Evolutionary conservation across 2,113 vertebrate genomes (phyloP).

Genomic region (Heterotilapia buettikoferi): DNA sequence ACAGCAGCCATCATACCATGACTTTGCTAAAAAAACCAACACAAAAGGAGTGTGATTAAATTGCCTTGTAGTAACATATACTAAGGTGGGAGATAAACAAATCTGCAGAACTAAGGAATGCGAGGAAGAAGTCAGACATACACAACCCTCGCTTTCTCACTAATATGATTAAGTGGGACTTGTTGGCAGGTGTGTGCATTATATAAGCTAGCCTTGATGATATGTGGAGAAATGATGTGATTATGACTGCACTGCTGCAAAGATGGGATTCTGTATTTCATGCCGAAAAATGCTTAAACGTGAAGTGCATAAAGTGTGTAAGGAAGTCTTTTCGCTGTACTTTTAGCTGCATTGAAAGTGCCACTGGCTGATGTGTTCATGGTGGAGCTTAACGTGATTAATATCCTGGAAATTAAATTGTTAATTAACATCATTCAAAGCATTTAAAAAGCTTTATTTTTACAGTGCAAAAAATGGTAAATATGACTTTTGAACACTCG

Average conservation of each 20-base stretch:
- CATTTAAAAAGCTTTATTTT: conserved; percentile 6
- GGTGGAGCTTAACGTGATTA: background rate
- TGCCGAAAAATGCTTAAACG: conserved; percentile 15
- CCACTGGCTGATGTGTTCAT: conserved; percentile 11
- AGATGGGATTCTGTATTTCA: conserved; percentile 14
- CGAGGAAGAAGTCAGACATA: background rate
- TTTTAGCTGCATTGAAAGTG: background rate
- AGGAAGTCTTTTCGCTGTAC: background rate
- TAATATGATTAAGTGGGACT: conserved; percentile 9
- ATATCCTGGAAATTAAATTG: background rate
- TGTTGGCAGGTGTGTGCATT: conserved; percentile 5
- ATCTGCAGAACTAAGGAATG: background rate
- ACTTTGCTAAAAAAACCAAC: background rate
- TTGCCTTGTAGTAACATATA: background rate
- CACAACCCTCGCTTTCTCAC: background rate
- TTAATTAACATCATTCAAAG: conserved; percentile 10
- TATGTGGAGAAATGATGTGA: conserved; percentile 4
- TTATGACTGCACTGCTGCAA: background rate
- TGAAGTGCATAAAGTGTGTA: background rate
- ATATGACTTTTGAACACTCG: background rate
- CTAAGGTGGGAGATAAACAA: background rate
- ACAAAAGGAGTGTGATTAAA: background rate
- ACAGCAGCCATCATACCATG: background rate
- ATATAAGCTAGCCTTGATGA: conserved; percentile 4
- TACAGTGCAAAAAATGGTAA: background rate